Conservation (phyloP, 2,888 invertebrate species). For the Gasteruption jaculator region DNA sequence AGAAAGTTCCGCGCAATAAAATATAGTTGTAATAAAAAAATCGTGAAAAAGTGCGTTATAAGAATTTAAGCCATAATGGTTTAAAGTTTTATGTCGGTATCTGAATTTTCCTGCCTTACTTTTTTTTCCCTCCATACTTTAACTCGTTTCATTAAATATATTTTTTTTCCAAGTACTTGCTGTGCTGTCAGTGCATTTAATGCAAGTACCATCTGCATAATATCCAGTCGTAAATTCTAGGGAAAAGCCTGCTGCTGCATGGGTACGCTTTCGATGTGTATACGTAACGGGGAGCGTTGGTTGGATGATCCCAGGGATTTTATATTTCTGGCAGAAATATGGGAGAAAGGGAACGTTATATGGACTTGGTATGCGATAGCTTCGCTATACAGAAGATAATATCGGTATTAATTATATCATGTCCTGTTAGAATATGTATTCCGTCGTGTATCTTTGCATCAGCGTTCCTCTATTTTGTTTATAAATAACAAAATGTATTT, state of each 20-base stretch:
- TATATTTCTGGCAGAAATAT: constrained; percentile 23
- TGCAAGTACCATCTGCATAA: constrained; percentile 44
- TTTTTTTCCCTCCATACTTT: constrained; percentile 16
- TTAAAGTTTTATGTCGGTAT: neutral
- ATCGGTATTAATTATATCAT: constrained; percentile 31
- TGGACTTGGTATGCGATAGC: constrained; percentile 3
- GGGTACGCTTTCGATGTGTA: constrained; percentile 16
- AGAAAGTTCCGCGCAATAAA: too few species aligned
- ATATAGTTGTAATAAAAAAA: too few species aligned
- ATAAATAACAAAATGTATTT: too few species aligned
- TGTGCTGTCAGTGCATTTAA: constrained; percentile 32
- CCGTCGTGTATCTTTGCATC: too few species aligned
- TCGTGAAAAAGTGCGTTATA: too few species aligned
- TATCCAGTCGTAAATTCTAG: constrained; percentile 38
- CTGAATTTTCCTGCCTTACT: neutral
- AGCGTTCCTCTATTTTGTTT: too few species aligned
- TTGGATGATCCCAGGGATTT: constrained; percentile 31
- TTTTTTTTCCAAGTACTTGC: too few species aligned
- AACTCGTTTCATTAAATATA: too few species aligned
- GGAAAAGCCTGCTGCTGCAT: constrained; percentile 23
- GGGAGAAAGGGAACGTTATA: neutral
- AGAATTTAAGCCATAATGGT: too few species aligned
- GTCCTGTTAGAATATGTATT: too few species aligned
- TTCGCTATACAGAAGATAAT: constrained; percentile 17
- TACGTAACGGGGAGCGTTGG: constrained; percentile 17